Evolutionary conservation across 2,888 invertebrate species (phyloP).

Genomic region (Pyralis farinalis): DNA sequence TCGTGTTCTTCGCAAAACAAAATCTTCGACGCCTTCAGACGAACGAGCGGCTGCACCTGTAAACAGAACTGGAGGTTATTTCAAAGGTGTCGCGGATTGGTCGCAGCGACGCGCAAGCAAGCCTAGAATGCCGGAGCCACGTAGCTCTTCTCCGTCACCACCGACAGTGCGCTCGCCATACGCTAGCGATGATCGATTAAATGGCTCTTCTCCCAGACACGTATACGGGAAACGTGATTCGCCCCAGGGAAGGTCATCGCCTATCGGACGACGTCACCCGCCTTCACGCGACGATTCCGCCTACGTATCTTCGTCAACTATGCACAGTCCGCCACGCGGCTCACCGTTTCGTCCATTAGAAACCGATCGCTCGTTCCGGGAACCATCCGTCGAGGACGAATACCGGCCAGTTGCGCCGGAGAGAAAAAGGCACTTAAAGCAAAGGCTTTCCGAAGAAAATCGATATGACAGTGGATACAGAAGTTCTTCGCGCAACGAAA

Average conservation of each 20-base stretch:
- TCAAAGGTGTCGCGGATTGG: constrained; percentile 91
- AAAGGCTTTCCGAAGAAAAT: constrained; percentile 72
- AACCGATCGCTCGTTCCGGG: constrained; percentile 66
- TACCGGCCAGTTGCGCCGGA: constrained; percentile 83
- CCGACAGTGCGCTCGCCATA: constrained; percentile 65
- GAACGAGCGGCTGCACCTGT: constrained; percentile 63
- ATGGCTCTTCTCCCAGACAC: constrained; percentile 62
- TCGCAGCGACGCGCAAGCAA: constrained; percentile 83
- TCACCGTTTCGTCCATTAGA: constrained; percentile 74
- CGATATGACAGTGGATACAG: constrained; percentile 81
- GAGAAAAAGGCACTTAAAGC: constrained; percentile 82
- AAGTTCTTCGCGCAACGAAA: constrained; percentile 78
- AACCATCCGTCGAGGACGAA: constrained; percentile 74
- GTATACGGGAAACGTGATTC: constrained; percentile 69
- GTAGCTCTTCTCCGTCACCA: constrained; percentile 69
- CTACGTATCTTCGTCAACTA: constrained; percentile 79
- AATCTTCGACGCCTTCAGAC: constrained; percentile 77
- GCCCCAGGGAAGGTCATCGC: constrained; percentile 63
- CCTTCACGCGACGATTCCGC: constrained; percentile 80
- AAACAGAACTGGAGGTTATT: constrained; percentile 79
- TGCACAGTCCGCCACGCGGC: constrained; percentile 78
- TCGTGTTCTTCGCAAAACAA: constrained; percentile 71
- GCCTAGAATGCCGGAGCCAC: constrained; percentile 73
- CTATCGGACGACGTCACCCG: constrained; percentile 66
- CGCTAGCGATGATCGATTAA: constrained; percentile 60